Evolutionary conservation across 2,888 invertebrate genomes (phyloP).

Genomic region (Harmothoe impar): DNA sequence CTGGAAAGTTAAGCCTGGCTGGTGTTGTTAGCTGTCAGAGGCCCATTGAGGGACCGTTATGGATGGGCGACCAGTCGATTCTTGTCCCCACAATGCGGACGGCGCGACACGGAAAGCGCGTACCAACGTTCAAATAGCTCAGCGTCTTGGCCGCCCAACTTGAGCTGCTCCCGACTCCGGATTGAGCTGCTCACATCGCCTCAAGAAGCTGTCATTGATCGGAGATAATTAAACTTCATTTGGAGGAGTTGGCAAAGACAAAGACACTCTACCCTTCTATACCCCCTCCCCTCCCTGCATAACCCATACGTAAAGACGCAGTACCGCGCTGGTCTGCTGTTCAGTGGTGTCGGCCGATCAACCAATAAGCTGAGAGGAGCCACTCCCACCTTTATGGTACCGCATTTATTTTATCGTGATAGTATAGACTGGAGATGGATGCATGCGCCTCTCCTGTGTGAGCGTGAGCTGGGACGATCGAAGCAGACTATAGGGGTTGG

Average conservation of each 20-base stretch:
- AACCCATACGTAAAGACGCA: neutral
- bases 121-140: constrained; percentile 38
- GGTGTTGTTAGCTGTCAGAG: constrained; percentile 29
- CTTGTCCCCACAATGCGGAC: constrained; percentile 12
- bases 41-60: constrained; percentile 26
- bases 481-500: neutral
- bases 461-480: neutral
- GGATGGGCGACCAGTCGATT: constrained; percentile 42
- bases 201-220: constrained; percentile 34
- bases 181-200: neutral
- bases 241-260: constrained; percentile 28
- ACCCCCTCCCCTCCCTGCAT: neutral
- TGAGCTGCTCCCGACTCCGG: neutral
- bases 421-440: neutral
- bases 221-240: constrained; percentile 22
- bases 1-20: neutral
- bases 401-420: neutral
- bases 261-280: neutral
- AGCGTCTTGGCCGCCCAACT: neutral
- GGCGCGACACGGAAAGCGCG: constrained; percentile 34
- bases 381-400: no score
- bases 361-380: no score
- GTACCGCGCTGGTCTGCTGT: no score
- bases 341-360: no score
- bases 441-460: neutral